Evolutionary conservation across 1,140 invertebrate species (phyloP), one percentile per base, ranked within the genome.

Genomic region (Sweltsa coloradensis): DNA sequence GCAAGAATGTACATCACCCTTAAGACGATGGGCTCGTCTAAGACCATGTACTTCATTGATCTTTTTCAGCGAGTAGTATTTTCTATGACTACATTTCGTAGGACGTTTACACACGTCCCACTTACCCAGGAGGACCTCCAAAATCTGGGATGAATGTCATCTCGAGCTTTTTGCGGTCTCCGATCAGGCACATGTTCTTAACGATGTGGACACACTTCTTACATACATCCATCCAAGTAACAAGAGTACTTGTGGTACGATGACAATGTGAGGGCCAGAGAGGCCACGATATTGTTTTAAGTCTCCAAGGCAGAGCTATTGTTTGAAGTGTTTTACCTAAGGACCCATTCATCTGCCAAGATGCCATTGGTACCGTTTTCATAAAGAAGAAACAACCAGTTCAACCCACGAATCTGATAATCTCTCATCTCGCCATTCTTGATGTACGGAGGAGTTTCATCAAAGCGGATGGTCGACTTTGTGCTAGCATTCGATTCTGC

Each of bases 331-430:
- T 99, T 76, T 99, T 99, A 40, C 93, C 93, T n/a, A 97, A n/a
- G 71, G 73, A 97, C 96, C 96, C 99, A 99, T 70, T 99, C 96
- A 71, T 99, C 97, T 45, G 97, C 97, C 45, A 99, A 66, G 55
- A 99, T 99, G 45, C 97, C 97, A 69, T 99, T 99, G 49, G 99
- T 98, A 27, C 93, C 92, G 73, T 98, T 96, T 66, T 99, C 94
- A 71, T 97, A 97, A 0, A 99, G 69, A 1, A 92, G 95, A 55
- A 99, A 97, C 87, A 97, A 95, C 93, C 95, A 99, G 61, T 99
- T 99, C 0, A 99, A 69, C 45, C 97, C 97, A 37, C 97, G 75
- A n/a, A 99, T 76, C 25, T 99, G 97, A 66, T 99, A 99, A 67
- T 99, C 96, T 55, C 97, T 71, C 77, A 99, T 82, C 66, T 96